Evolutionary conservation across 2,113 vertebrate species (phyloP).

Genomic region (Plecotus auritus): DNA sequence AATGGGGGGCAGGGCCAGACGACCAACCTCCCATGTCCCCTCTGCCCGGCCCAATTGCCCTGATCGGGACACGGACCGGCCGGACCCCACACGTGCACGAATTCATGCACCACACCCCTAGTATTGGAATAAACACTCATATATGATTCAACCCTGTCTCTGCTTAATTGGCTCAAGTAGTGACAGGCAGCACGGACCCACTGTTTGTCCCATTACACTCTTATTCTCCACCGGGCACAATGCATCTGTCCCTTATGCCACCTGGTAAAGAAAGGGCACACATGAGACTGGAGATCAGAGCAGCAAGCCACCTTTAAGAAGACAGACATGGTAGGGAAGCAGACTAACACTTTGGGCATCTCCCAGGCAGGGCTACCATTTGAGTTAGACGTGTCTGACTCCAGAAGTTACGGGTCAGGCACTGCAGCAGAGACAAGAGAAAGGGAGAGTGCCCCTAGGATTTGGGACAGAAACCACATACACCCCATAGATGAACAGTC

Average conservation of each 20-base stretch:
- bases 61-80: too few species aligned
- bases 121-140: too few species aligned
- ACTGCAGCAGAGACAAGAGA: not conserved
- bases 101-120: too few species aligned
- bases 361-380: not conserved
- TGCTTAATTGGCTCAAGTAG: too few species aligned
- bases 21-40: too few species aligned
- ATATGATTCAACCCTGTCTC: too few species aligned
- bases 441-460: not conserved
- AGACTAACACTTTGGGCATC: not conserved
- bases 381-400: not conserved
- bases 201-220: too few species aligned
- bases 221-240: not conserved
- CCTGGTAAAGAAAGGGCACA: not conserved
- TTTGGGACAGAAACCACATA: not conserved
- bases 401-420: not conserved
- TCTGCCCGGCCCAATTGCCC: rapidly evolving
- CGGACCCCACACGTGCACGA: too few species aligned
- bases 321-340: not conserved
- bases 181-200: too few species aligned
- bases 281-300: not conserved
- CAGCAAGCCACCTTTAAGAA: not conserved
- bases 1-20: too few species aligned
- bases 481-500: not conserved
- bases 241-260: not conserved